These are phyloP conservation scores for Pterophyllum scalare DNA, from an alignment of 2,113 vertebrate species.

Conservation along the genomic window DNA sequence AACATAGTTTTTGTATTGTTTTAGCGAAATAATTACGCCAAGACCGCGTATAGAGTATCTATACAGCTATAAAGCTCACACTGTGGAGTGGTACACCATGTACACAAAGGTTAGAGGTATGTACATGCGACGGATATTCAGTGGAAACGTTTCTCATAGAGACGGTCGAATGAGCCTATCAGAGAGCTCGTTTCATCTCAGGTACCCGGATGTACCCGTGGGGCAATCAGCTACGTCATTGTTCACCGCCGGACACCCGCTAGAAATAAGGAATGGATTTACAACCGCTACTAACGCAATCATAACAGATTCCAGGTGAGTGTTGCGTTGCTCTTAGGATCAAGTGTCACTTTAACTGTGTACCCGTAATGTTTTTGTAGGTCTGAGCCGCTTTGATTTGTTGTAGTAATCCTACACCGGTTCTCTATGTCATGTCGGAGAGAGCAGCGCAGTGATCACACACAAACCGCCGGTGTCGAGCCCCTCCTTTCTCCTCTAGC, in stretches of 20 bases:
- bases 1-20: not conserved
- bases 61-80: not conserved
- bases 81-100: constrained; percentile 20
- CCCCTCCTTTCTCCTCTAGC: constrained; percentile 76
- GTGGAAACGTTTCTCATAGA: constrained; percentile 51
- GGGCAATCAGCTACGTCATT: constrained; percentile 86
- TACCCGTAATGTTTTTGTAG: not conserved
- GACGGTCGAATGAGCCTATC: constrained; percentile 51
- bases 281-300: constrained; percentile 75
- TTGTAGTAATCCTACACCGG: constrained; percentile 72
- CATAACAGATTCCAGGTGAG: constrained; percentile 79
- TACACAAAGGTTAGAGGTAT: constrained; percentile 62
- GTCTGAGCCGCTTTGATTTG: not conserved
- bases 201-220: constrained; percentile 85
- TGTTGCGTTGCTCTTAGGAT: constrained; percentile 1
- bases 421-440: constrained; percentile 76
- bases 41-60: not conserved
- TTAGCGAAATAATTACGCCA: not conserved
- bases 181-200: constrained; percentile 56
- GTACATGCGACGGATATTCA: constrained; percentile 62
- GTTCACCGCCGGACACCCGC: constrained; percentile 86
- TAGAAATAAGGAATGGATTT: constrained; percentile 85
- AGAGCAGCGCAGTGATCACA: constrained; percentile 57
- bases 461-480: constrained; percentile 68
- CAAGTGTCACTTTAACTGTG: not conserved